A percentile compares a stretch with the other conserved stretches of the same genome.
phyloP scores from a whole-genome alignment of 2,797 vertebrate genomes.

The Artibeus lituratus region DNA sequence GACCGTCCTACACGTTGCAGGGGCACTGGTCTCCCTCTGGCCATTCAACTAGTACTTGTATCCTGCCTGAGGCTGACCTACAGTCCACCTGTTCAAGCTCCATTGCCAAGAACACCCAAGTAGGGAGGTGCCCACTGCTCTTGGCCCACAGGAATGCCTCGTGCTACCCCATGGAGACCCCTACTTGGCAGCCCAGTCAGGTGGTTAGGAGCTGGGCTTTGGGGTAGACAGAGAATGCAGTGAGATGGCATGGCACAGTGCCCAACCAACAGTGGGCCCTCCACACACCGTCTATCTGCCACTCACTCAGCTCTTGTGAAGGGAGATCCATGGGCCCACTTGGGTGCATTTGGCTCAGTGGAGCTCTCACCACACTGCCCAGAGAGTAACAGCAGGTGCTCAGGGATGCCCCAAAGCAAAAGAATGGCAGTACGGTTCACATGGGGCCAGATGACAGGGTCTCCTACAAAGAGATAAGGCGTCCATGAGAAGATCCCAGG shows the following conservation, averaged over 20 bases:
- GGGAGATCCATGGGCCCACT: rapidly evolving
- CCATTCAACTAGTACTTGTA: neutral
- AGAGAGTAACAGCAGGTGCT: neutral
- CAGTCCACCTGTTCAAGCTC: neutral
- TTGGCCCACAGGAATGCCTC: neutral
- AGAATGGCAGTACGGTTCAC: no score
- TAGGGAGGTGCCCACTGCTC: neutral
- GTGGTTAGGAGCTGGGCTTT: neutral
- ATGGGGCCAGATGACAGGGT: neutral
- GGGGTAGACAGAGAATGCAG: neutral
- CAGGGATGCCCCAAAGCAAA: no score
- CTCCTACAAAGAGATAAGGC: neutral
- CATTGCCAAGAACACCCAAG: neutral
- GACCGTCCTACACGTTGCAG: neutral
- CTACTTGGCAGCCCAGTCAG: neutral
- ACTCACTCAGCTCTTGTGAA: rapidly evolving
- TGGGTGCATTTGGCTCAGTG: no score
- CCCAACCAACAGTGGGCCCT: neutral
- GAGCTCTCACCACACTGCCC: neutral
- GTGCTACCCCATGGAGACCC: rapidly evolving
- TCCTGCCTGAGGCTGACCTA: neutral
- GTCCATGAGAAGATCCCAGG: neutral
- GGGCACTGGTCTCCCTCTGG: neutral
- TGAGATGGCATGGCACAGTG: neutral
- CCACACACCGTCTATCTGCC: rapidly evolving